Evolutionary conservation across 2,113 vertebrate genomes (phyloP), one percentile per base, ranked within the genome.

Genomic region (Pungitius pungitius): DNA sequence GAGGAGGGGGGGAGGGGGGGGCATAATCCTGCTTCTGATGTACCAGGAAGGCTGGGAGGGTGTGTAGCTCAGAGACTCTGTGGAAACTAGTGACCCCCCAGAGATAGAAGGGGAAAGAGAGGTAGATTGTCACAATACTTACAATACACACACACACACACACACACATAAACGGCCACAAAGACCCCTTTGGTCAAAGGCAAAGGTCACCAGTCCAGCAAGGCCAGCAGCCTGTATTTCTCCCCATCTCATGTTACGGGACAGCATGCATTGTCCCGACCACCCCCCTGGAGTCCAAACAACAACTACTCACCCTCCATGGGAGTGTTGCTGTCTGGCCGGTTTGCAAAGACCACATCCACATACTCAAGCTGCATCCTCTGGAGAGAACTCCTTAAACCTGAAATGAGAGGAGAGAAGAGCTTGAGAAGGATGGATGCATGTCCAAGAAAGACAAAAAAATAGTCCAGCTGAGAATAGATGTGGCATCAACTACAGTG

Each of bases 311-410:
- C 17, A 98, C 97, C 97, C 94, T 99, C 97, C 97, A 99, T 99
- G 56, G 97, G 97, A 37, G 97, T 99, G 85, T 98, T 99, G 77
- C 90, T 96, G 90, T 99, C 97, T 0, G 97, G 96, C 6, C 97
- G 93, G 89, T 99, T 99, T 73, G 97, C 97, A 22, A 99, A 99
- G 72, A 99, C 97, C 1, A 99, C 97, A 3, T 99, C 97, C 90
- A 99, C 97, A 0, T 99, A 99, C 66, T 99, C 97, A 5, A 99
- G 93, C 83, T 99, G 97, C 93, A 99, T 94, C 86, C 97, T 95
- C 94, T 98, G 96, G 24, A 99, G 96, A 75, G 96, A 99, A 60
- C 96, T 95, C 78, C 94, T 97, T 33, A 99, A 91, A 80, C 97
- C 97, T 99, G 88, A 13, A 62, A 57, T 8, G 60, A 82, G 69